A percentile compares a stretch with the other conserved stretches of the same genome.
Conservation (phyloP, 1,140 invertebrate species). For the Episyrphus balteatus region DNA sequence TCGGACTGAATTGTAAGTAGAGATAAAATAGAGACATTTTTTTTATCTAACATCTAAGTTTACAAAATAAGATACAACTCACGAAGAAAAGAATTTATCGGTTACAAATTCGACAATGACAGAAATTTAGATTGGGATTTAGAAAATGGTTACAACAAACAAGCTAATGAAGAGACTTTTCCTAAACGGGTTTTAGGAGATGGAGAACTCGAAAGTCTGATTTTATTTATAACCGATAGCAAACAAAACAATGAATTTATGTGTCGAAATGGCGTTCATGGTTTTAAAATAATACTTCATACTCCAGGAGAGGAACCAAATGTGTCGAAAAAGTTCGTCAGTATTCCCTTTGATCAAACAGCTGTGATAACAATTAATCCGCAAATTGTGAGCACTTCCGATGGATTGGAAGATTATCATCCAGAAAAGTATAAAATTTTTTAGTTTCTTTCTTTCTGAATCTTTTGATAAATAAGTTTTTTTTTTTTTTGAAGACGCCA, state of each 20-base stretch:
- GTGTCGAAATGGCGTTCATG: conserved; percentile 55
- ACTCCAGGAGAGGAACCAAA: conserved; percentile 46
- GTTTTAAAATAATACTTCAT: conserved; percentile 53
- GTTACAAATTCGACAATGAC: too few relatives aligned
- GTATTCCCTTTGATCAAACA: conserved; percentile 43
- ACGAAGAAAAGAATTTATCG: too few relatives aligned
- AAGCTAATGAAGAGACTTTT: conserved; percentile 42
- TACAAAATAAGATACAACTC: too few relatives aligned
- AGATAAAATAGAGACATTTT: too few relatives aligned
- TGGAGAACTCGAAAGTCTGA: conserved; percentile 47
- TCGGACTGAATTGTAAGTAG: too few relatives aligned
- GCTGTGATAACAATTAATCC: conserved; percentile 44
- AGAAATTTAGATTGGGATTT: conserved; percentile 41
- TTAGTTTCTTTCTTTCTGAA: too few relatives aligned
- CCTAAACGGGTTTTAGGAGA: conserved; percentile 44
- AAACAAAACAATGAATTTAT: conserved; percentile 50
- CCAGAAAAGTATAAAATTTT: conserved; percentile 26
- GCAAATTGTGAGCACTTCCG: conserved; percentile 47
- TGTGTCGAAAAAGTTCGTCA: conserved; percentile 43
- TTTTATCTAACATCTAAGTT: too few relatives aligned
- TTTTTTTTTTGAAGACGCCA: conserved; percentile 38
- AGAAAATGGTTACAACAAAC: conserved; percentile 46
- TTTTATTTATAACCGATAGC: conserved; percentile 44
- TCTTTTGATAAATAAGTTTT: too few relatives aligned
- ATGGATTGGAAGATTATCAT: conserved; percentile 40